Conservation (phyloP, 2,797 vertebrate genomes). For the Neosilurus mollespiculum region DNA sequence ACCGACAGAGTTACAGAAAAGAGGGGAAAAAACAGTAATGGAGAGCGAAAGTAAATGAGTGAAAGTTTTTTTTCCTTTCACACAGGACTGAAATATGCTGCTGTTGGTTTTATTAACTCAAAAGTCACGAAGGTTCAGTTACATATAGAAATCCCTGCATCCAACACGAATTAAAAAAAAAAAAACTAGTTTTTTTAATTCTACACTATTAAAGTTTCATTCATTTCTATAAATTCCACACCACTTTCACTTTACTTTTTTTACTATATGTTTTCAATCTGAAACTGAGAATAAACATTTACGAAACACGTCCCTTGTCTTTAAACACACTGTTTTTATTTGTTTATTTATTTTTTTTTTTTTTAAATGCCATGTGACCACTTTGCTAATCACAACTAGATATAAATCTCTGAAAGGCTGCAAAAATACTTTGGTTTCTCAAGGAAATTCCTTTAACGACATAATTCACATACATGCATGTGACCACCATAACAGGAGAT, state of each 20-base stretch:
- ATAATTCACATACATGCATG: background rate
- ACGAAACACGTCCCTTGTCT: background rate
- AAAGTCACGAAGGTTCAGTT: background rate
- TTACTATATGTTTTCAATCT: background rate
- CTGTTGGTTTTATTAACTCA: background rate
- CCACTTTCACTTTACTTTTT: background rate
- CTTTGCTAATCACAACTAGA: background rate
- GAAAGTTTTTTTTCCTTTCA: background rate
- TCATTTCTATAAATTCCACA: background rate
- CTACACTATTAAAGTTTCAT: background rate
- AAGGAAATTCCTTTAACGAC: background rate
- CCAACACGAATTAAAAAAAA: background rate
- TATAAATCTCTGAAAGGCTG: background rate
- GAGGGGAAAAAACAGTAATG: too few species aligned
- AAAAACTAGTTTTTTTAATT: background rate
- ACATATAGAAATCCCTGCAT: background rate
- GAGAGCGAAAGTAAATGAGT: constrained; percentile 3
- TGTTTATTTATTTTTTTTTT: background rate
- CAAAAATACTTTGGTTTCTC: background rate
- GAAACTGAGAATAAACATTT: constrained; percentile 20
- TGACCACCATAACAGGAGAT: background rate
- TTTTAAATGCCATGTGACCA: background rate
- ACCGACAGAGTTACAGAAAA: background rate
- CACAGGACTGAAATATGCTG: background rate
- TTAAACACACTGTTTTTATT: background rate